These are phyloP conservation scores for Daphoenositta chrysoptera DNA, from an alignment of 2,113 vertebrate genomes.

Conservation along the genomic window DNA sequence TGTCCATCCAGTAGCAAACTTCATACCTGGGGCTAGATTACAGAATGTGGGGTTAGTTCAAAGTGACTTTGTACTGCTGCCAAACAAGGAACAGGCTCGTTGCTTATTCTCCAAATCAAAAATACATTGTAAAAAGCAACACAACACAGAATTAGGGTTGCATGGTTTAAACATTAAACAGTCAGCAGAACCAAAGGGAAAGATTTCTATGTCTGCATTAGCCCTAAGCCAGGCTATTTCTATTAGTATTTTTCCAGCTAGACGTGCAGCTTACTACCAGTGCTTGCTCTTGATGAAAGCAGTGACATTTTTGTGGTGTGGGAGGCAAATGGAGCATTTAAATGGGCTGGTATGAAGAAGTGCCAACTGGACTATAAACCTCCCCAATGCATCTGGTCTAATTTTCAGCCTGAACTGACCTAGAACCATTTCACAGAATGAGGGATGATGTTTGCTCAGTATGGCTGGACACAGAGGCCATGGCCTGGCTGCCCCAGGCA, in stretches of 20 bases:
- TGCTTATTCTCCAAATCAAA: neutral
- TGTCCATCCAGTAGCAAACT: constrained; percentile 11
- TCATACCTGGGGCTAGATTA: constrained; percentile 42
- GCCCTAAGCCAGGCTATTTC: neutral
- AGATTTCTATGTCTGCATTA: neutral
- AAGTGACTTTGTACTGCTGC: constrained; percentile 29
- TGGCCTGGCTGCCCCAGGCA: neutral
- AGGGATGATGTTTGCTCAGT: neutral
- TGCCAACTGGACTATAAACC: neutral
- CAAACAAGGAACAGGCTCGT: neutral
- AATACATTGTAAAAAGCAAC: neutral
- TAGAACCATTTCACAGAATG: neutral
- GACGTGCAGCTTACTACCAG: neutral
- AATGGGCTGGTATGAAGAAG: neutral
- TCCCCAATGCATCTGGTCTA: neutral
- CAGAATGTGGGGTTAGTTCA: neutral
- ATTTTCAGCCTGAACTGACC: neutral
- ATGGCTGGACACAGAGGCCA: neutral
- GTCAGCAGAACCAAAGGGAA: neutral
- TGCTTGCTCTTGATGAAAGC: neutral
- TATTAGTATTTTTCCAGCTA: neutral
- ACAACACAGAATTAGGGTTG: neutral
- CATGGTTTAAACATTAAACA: neutral
- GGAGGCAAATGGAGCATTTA: neutral
- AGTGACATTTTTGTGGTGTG: neutral